Conservation (phyloP, 1,140 invertebrate genomes). For the Nasonia giraulti region DNA sequence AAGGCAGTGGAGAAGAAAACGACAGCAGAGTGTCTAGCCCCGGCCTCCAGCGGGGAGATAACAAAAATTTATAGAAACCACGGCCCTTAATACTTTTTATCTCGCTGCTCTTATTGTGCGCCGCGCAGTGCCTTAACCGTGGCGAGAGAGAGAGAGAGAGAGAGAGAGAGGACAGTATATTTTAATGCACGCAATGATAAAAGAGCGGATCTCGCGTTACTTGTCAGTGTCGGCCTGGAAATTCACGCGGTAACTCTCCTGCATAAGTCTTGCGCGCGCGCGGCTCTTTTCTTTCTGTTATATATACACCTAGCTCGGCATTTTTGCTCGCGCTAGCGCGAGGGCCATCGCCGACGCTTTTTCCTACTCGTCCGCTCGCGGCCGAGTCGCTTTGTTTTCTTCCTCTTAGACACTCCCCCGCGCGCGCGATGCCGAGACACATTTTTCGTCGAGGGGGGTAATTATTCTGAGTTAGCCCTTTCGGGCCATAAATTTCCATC, state of each 20-base stretch:
- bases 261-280: conserved; percentile 14
- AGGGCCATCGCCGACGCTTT: not conserved
- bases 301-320: not conserved
- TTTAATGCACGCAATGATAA: conserved; percentile 54
- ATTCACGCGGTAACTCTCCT: conserved; percentile 49
- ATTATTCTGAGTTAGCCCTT: conserved; percentile 19
- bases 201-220: conserved; percentile 52
- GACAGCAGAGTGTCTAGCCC: not conserved
- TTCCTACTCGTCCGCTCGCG: not conserved
- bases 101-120: conserved; percentile 25
- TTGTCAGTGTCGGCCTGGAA: conserved; percentile 52
- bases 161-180: conserved; percentile 44
- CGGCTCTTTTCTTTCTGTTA: conserved; percentile 2
- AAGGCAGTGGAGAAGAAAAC: not conserved
- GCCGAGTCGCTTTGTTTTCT: not conserved
- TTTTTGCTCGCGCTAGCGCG: not conserved
- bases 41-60: conserved; percentile 4
- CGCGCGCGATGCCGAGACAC: not conserved
- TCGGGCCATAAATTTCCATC: not conserved
- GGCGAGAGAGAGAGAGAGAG: not conserved
- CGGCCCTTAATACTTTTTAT: conserved; percentile 46
- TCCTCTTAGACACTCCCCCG: not conserved
- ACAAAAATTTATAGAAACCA: conserved; percentile 46
- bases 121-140: too few relatives aligned
- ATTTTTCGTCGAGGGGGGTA: conserved; percentile 15